These are phyloP conservation scores for Pollenia angustigena DNA, from an alignment of 2,888 invertebrate species.

Conservation along the genomic window DNA sequence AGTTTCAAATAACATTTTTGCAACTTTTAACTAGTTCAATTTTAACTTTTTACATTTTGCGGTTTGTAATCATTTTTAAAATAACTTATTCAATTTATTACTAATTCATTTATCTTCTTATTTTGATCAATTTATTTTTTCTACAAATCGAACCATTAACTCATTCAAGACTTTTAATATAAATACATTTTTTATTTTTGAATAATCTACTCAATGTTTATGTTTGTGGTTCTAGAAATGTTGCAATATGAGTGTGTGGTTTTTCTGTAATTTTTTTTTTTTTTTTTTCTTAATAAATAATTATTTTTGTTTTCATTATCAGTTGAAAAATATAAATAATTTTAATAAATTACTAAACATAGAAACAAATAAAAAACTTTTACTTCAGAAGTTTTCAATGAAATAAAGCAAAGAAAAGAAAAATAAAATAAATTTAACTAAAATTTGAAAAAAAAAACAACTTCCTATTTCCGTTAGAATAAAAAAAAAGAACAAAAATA, in stretches of 20 bases:
- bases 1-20: too few relatives aligned
- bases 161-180: conserved; percentile 21
- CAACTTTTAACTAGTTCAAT: too few relatives aligned
- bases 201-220: conserved; percentile 14
- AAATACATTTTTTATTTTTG: conserved; percentile 16
- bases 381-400: conserved; percentile 2
- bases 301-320: conserved; percentile 28
- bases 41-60: too few relatives aligned
- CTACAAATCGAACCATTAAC: background rate
- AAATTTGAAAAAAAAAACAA: conserved; percentile 4
- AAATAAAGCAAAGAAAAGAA: background rate
- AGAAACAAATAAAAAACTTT: conserved; percentile 3
- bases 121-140: background rate
- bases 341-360: background rate
- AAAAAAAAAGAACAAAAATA: background rate
- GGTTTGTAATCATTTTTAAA: too few relatives aligned
- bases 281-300: conserved; percentile 12
- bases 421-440: background rate
- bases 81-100: too few relatives aligned
- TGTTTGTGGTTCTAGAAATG: conserved; percentile 35
- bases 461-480: conserved; percentile 46
- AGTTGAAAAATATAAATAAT: background rate
- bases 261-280: conserved; percentile 36
- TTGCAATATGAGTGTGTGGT: conserved; percentile 21
- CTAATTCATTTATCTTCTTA: background rate